These are phyloP conservation scores for Pygmarrhopalites habei DNA, from an alignment of 1,140 invertebrate genomes.

Conservation along the genomic window DNA sequence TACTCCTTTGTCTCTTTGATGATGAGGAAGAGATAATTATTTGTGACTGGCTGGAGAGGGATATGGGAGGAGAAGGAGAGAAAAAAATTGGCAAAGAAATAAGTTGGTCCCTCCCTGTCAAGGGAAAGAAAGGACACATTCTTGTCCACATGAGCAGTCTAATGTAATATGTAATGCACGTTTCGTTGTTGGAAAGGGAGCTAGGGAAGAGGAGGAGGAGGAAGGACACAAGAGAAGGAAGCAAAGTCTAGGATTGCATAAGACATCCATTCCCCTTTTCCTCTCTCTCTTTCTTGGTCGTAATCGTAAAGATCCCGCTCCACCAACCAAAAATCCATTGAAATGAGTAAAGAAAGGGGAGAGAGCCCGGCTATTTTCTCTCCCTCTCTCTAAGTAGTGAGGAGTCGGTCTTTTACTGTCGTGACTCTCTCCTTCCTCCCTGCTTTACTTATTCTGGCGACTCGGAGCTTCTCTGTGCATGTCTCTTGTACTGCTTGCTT, in stretches of 20 bases:
- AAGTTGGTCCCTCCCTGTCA: neutral
- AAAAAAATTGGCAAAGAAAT: constrained; percentile 4
- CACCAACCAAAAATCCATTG: constrained; percentile 17
- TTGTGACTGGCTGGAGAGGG: neutral
- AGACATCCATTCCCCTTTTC: no score
- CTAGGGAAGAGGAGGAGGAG: no score
- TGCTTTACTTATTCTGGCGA: neutral
- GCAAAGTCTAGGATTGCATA: no score
- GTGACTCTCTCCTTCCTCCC: neutral
- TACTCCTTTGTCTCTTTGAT: no score
- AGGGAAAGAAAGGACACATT: no score
- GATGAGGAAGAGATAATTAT: constrained; percentile 6
- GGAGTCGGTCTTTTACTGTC: neutral
- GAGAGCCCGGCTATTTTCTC: constrained; percentile 8
- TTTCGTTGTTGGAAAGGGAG: no score
- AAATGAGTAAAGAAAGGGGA: neutral
- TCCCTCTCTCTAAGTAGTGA: neutral
- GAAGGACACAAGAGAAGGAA: no score
- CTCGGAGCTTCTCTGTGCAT: neutral
- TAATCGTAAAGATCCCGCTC: constrained; percentile 29
- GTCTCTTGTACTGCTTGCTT: no score
- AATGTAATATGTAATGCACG: no score
- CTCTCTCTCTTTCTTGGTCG: constrained; percentile 4
- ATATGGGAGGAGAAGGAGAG: neutral
- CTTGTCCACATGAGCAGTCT: no score